Conservation (phyloP, 2,888 invertebrate species). For the Chymomyza procnemis region DNA sequence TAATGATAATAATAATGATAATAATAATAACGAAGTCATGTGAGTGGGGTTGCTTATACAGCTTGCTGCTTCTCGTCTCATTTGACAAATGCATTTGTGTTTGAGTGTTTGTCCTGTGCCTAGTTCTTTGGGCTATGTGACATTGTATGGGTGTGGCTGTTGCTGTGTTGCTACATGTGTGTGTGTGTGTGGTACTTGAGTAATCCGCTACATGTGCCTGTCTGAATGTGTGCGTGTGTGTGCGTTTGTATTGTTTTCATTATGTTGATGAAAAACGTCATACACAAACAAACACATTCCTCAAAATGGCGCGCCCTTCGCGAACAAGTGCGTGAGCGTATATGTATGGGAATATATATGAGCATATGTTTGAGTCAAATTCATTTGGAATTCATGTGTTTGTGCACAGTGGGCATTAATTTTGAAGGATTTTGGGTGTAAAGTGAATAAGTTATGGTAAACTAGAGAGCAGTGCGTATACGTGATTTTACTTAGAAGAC, state of each 20-base stretch:
- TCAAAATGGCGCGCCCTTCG: not conserved
- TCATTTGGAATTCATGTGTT: constrained; percentile 45
- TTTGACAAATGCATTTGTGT: constrained; percentile 20
- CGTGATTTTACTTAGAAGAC: constrained; percentile 8
- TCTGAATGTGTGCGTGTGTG: not conserved
- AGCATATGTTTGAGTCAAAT: constrained; percentile 1
- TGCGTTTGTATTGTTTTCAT: constrained; percentile 41
- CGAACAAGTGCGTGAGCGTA: not conserved
- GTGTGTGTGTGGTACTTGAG: constrained; percentile 17
- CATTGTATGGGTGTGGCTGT: constrained; percentile 6
- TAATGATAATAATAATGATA: constrained; percentile 10
- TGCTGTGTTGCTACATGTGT: constrained; percentile 8
- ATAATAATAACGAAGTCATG: constrained; percentile 44
- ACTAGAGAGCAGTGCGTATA: no score
- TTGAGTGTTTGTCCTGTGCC: not conserved
- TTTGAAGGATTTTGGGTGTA: no score
- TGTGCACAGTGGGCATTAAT: not conserved
- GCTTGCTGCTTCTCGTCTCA: constrained; percentile 11
- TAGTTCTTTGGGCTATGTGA: not conserved
- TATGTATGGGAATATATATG: not conserved
- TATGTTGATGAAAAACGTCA: constrained; percentile 47
- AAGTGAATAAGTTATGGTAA: no score
- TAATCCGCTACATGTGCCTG: not conserved
- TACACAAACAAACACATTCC: not conserved
- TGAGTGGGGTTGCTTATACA: constrained; percentile 3